Base-by-base conservation (phyloP, 2,113 vertebrate genomes). In the Cranoglanis bouderius region DNA sequence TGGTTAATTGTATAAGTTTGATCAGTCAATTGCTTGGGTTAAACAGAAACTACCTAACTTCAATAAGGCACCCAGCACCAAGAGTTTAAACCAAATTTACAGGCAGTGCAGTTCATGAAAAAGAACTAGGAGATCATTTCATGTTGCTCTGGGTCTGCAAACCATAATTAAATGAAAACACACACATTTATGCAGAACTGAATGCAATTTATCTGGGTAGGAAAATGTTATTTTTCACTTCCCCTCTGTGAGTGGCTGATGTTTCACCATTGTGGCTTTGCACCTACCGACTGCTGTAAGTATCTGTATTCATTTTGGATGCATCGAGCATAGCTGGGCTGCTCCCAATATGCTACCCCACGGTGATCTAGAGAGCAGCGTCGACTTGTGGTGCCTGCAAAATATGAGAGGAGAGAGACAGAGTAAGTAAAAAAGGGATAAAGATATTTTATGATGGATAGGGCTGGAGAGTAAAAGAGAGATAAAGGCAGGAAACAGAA, bases 261-360 rank as follows among this genome's bases (percentile, higher is more conserved):
- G 93, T 93, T 92, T 75, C 84, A 85, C 65, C 38, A 38, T 26
- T 49, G 43, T 35, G 46, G 81, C 72, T 87, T 97, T 98, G 97
- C 97, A 99, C 98, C 97, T 99, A 99, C 98, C 99, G 98, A 98
- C 98, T 98, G 98, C 97, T 99, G 98, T 97, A 99, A 97, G 97
- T 98, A 97, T 98, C 98, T 97, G 97, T 99, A 99, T 96, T 99
- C 98, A 96, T 98, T 98, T 96, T 98, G 98, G 96, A 98, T 99
- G 97, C 98, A 99, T 97, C 98, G 97, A 95, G 98, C 98, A 95
- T 99, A 99, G 96, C 98, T 99, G 90, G 98, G 98, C 93, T 97
- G 97, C 94, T 99, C 98, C 98, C 98, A 99, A 95, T 97, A 98
- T 96, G 98, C 98, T 95, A 98, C 96, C 94, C 98, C 98, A 61